Conservation (phyloP, 2,113 vertebrate genomes). For the Mus pahari region DNA sequence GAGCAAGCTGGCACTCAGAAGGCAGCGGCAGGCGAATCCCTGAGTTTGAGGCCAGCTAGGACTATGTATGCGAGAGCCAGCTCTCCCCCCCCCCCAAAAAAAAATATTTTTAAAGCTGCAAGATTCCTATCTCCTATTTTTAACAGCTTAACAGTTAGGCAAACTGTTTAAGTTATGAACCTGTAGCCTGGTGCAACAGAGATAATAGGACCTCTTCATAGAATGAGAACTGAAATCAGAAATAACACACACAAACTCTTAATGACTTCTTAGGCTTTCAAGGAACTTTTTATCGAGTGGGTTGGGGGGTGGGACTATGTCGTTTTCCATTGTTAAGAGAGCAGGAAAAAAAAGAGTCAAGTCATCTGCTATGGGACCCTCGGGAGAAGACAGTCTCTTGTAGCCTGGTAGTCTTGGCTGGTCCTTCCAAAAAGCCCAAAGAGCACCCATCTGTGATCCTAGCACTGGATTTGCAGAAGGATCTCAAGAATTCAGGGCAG, state of each 20-base stretch:
- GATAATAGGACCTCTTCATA: background rate
- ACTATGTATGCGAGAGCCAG: background rate
- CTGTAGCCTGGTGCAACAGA: constrained; percentile 3
- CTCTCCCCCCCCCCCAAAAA: background rate
- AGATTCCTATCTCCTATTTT: background rate
- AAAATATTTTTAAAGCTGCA: background rate
- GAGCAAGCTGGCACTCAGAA: background rate
- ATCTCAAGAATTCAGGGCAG: background rate
- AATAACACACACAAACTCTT: background rate
- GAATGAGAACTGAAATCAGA: background rate
- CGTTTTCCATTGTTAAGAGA: constrained; percentile 22
- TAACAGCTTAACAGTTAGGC: background rate
- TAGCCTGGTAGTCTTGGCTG: background rate
- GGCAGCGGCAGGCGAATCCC: background rate
- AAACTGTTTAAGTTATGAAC: background rate
- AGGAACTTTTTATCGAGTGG: background rate
- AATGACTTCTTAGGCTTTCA: background rate
- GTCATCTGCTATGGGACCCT: background rate
- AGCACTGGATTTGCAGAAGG: background rate
- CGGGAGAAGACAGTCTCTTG: background rate
- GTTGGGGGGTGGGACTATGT: background rate
- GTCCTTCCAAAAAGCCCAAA: background rate
- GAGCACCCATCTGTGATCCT: background rate
- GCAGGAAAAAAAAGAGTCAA: background rate
- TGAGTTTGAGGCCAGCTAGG: background rate